Evolutionary conservation across 2,797 vertebrate genomes (phyloP).

Genomic region (Clarias platycephalus): DNA sequence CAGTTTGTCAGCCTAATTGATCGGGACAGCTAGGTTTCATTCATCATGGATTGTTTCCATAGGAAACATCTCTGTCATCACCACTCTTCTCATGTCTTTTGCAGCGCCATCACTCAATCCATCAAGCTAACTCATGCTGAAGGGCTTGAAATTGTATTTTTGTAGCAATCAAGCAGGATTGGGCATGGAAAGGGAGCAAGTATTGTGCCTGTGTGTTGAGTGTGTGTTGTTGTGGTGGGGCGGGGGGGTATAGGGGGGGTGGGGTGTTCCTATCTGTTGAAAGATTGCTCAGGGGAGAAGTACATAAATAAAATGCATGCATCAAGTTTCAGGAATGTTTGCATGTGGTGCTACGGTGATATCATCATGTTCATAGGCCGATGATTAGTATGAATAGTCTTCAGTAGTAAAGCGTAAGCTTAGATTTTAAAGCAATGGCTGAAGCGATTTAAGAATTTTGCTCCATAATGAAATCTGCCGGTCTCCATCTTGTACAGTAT

Average conservation of each 20-base stretch:
- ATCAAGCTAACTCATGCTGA: constrained; percentile 51
- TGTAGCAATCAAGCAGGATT: constrained; percentile 53
- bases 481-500: background rate
- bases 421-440: background rate
- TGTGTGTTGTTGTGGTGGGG: background rate
- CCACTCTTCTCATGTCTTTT: constrained; percentile 21
- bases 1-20: background rate
- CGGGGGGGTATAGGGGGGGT: too few species aligned
- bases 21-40: constrained; percentile 24
- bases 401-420: background rate
- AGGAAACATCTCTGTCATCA: constrained; percentile 26
- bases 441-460: background rate
- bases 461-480: background rate
- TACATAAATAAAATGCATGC: constrained; percentile 12
- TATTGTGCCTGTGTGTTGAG: constrained; percentile 50
- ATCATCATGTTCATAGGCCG: background rate
- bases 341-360: background rate
- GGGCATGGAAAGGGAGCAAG: constrained; percentile 41
- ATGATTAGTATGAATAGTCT: constrained; percentile 3
- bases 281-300: constrained; percentile 18
- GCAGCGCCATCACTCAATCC: constrained; percentile 46
- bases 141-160: constrained; percentile 52
- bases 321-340: constrained; percentile 1
- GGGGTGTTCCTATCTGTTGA: constrained; percentile 34
- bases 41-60: constrained; percentile 40